Conservation (phyloP, 1,140 invertebrate genomes). For the Heliconius melpomene region DNA sequence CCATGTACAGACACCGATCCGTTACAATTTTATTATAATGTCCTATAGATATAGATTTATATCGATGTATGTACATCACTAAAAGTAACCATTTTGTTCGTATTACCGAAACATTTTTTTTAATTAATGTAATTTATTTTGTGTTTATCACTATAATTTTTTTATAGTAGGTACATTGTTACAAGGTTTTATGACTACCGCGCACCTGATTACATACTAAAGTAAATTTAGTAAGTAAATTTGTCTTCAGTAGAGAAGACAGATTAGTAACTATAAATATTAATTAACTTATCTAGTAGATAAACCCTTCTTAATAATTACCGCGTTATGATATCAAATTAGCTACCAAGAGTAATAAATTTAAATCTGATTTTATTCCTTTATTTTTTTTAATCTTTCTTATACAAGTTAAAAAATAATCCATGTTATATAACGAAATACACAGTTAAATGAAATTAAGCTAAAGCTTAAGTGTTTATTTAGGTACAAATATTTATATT, state of each 20-base stretch:
- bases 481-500: too few species aligned
- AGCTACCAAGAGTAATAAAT: not conserved
- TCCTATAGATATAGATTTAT: not conserved
- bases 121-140: not conserved
- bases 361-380: not conserved
- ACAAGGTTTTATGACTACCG: slow-evolving; percentile 4
- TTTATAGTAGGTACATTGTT: not conserved
- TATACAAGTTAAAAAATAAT: too few species aligned
- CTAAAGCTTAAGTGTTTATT: too few species aligned
- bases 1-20: too few species aligned
- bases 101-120: not conserved
- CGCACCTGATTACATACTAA: slow-evolving; percentile 4
- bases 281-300: slow-evolving; percentile 27
- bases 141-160: not conserved
- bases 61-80: too few species aligned
- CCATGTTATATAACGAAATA: too few species aligned
- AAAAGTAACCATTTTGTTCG: not conserved
- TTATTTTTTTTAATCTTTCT: too few species aligned
- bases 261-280: slow-evolving; percentile 49
- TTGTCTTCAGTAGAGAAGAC: slow-evolving; percentile 45
- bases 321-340: not conserved
- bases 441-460: too few species aligned
- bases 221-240: slow-evolving; percentile 37
- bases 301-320: slow-evolving; percentile 13
- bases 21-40: too few species aligned